Evolutionary conservation across 92 coral and sea anemone species (phyloP).

Genomic region (Metridium senile): DNA sequence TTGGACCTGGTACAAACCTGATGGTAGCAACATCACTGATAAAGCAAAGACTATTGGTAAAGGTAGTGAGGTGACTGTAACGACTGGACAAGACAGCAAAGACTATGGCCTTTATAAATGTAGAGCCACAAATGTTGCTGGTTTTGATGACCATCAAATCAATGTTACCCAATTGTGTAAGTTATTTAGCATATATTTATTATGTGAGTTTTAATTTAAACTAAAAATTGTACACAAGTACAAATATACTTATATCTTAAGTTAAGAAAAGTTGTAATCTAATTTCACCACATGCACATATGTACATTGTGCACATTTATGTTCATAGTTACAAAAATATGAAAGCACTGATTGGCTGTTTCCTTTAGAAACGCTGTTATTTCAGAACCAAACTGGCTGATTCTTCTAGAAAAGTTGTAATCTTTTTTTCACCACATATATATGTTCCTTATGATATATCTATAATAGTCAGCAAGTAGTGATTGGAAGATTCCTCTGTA

Average conservation of each 20-base stretch:
- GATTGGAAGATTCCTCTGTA: too few species aligned
- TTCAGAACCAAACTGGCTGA: too few species aligned
- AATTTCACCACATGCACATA: too few species aligned
- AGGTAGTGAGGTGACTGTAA: slow-evolving; percentile 5
- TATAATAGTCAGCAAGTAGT: too few species aligned
- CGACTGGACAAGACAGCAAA: not conserved
- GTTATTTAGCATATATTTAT: not conserved
- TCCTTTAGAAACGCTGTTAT: not conserved
- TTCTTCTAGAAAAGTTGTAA: too few species aligned
- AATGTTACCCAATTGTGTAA: slow-evolving; percentile 10
- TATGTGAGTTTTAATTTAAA: too few species aligned
- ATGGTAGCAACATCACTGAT: not conserved
- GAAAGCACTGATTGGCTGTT: not conserved
- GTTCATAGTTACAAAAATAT: not conserved
- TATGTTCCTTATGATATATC: too few species aligned
- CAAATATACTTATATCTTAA: too few species aligned
- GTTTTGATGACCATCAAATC: slow-evolving; percentile 4
- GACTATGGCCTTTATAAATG: slow-evolving; percentile 28
- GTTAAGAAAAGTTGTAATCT: too few species aligned
- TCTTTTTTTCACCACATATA: too few species aligned
- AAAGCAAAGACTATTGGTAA: not conserved
- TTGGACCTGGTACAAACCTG: slow-evolving; percentile 17
- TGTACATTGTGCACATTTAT: too few species aligned
- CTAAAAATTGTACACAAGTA: too few species aligned
- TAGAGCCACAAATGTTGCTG: slow-evolving; percentile 14